These are phyloP conservation scores for Melanaphis sacchari DNA, from an alignment of 1,140 invertebrate species.

Conservation along the genomic window DNA sequence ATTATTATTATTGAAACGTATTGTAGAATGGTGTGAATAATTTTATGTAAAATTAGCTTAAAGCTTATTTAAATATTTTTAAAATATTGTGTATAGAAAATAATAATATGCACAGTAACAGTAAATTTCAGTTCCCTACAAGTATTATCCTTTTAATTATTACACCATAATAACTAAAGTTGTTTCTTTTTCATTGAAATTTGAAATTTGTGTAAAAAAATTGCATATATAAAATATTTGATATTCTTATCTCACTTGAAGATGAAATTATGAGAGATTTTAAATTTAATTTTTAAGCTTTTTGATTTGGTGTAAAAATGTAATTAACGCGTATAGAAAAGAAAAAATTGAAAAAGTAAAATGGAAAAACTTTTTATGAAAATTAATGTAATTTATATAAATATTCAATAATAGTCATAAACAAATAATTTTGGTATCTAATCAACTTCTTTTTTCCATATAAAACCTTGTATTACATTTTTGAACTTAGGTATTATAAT, in stretches of 20 bases:
- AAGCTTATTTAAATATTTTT: too few species aligned
- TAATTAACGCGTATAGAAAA: too few species aligned
- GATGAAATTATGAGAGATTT: neutral
- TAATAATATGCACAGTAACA: too few species aligned
- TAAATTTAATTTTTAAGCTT: neutral
- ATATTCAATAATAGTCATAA: neutral
- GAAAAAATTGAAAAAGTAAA: too few species aligned
- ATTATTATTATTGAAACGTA: too few species aligned
- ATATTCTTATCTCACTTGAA: neutral
- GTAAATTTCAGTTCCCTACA: too few species aligned
- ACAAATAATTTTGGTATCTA: neutral
- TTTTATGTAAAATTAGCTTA: too few species aligned
- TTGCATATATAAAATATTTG: neutral
- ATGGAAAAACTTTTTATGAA: neutral
- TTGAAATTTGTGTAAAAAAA: neutral
- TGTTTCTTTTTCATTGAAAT: neutral
- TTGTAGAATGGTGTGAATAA: too few species aligned
- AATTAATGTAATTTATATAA: neutral
- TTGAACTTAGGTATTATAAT: neutral
- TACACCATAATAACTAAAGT: neutral
- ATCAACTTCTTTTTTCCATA: neutral
- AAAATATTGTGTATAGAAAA: too few species aligned
- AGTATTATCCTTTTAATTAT: neutral
- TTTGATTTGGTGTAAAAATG: neutral
- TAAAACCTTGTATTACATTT: neutral